These are phyloP conservation scores for Halcyon badia DNA, from an alignment of 2,797 vertebrate species.

Conservation along the genomic window DNA sequence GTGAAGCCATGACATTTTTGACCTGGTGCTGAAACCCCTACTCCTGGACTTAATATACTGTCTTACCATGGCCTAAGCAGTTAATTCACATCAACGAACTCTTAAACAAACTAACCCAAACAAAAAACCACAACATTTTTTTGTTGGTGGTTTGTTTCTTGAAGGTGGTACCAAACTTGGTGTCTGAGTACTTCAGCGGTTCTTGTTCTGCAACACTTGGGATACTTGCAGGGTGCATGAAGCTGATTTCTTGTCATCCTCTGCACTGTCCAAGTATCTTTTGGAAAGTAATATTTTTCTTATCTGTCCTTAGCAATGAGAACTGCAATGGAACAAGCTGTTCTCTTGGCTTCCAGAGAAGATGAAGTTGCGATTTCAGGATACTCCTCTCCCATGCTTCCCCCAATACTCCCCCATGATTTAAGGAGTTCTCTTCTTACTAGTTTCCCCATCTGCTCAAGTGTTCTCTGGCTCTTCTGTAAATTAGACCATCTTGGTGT, in stretches of 20 bases:
- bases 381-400: neutral
- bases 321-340: neutral
- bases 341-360: slow-evolving; percentile 5
- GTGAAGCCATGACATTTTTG: neutral
- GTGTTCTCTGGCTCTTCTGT: neutral
- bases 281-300: neutral
- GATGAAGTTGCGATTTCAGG: neutral
- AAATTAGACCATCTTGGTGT: neutral
- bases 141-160: neutral
- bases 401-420: neutral
- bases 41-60: neutral
- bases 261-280: neutral
- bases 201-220: neutral
- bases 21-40: neutral
- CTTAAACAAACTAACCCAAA: neutral
- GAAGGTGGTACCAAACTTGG: neutral
- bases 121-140: neutral
- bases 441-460: neutral
- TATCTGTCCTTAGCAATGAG: slow-evolving; percentile 17
- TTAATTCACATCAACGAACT: neutral
- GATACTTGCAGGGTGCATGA: neutral
- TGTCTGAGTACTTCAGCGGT: neutral
- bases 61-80: neutral
- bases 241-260: neutral
- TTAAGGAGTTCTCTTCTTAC: neutral